phyloP scores from a whole-genome alignment of 2,113 vertebrate species.

The Urocitellus parryii region DNA sequence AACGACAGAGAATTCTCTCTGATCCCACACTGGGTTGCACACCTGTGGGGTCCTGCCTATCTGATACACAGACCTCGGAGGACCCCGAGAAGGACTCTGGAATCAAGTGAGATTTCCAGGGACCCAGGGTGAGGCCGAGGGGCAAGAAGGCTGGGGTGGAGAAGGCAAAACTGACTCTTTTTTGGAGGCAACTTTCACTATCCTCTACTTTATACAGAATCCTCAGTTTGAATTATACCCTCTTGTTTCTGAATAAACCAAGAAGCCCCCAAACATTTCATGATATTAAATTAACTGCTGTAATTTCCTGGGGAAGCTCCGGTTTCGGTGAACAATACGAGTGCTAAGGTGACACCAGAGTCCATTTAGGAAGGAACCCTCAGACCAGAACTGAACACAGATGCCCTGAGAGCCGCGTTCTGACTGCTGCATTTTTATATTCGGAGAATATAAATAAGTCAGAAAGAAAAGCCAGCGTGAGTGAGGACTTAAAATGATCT shows the following conservation, averaged over 20 bases:
- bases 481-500: constrained; percentile 44
- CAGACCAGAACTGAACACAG: not conserved
- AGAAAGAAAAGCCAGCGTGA: constrained; percentile 58
- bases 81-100: not conserved
- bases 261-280: constrained; percentile 71
- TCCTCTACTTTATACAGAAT: constrained; percentile 9
- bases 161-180: not conserved
- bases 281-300: constrained; percentile 76
- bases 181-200: not conserved
- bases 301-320: constrained; percentile 68
- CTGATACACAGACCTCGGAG: not conserved
- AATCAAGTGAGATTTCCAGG: not conserved
- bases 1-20: too few species aligned
- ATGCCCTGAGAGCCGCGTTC: not conserved
- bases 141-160: not conserved
- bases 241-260: constrained; percentile 20
- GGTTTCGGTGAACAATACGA: constrained; percentile 44
- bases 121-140: too few species aligned
- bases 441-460: constrained; percentile 70
- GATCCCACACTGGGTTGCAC: not conserved
- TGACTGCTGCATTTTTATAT: constrained; percentile 58
- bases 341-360: constrained; percentile 40
- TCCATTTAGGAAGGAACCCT: constrained; percentile 38
- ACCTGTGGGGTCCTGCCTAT: not conserved
- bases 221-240: not conserved